Percentiles rank a stretch among this genome's conserved stretches.
Conservation (phyloP, 2,888 invertebrate species). For the Hypomecis punctinalis region DNA sequence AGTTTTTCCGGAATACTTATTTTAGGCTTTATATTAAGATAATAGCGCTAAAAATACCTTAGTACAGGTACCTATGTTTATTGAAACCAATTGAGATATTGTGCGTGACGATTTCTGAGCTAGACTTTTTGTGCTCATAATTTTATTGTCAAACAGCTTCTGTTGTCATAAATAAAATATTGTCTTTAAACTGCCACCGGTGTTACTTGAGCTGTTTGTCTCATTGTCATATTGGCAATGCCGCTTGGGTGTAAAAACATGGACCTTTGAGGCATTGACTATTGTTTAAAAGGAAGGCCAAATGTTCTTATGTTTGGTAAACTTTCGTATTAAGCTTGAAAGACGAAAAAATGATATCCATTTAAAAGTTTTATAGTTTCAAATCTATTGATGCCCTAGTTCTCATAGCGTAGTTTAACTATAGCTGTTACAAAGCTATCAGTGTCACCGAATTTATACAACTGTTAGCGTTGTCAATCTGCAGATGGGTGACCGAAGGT, state of each 20-base stretch:
- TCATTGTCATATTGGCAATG: conserved; percentile 67
- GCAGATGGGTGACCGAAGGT: no score
- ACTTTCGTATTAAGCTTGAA: no score
- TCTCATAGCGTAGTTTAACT: no score
- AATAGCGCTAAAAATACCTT: background rate
- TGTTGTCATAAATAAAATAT: conserved; percentile 75
- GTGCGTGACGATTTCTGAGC: conserved; percentile 41
- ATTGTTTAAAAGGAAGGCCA: conserved; percentile 54
- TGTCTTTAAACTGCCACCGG: conserved; percentile 73
- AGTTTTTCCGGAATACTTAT: background rate
- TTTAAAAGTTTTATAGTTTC: no score
- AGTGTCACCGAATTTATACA: no score
- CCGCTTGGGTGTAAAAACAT: conserved; percentile 57
- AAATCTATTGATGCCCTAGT: no score
- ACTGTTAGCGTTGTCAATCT: no score
- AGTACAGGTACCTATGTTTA: conserved; percentile 11
- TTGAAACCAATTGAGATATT: conserved; percentile 42
- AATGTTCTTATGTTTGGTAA: conserved; percentile 14
- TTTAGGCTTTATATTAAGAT: no score
- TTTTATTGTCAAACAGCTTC: conserved; percentile 68
- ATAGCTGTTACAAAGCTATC: no score
- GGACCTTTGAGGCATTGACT: conserved; percentile 57
- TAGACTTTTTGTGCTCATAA: conserved; percentile 57
- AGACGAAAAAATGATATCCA: no score
- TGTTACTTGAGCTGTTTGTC: conserved; percentile 71